Evolutionary conservation across 2,113 vertebrate genomes (phyloP).

Genomic region (Paracanthobrama guichenoti): DNA sequence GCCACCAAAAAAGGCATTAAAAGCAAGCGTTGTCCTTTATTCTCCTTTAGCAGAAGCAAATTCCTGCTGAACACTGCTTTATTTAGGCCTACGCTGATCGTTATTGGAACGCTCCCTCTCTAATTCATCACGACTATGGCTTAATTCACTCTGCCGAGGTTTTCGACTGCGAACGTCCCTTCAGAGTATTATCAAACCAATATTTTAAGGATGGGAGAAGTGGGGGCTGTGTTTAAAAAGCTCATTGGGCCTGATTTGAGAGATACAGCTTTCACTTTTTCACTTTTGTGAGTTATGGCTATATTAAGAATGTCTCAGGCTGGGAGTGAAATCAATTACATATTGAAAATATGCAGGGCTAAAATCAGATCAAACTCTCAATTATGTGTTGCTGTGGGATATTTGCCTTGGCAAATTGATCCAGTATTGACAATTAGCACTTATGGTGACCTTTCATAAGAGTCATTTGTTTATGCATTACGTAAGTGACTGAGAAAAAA

Average conservation of each 20-base stretch:
- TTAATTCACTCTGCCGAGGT: conserved; percentile 69
- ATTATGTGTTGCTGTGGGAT: conserved; percentile 73
- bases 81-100: conserved; percentile 71
- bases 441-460: conserved; percentile 74
- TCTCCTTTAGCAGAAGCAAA: conserved; percentile 66
- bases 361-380: conserved; percentile 77
- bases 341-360: conserved; percentile 71
- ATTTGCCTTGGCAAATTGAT: conserved; percentile 75
- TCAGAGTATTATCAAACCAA: conserved; percentile 74
- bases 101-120: conserved; percentile 62
- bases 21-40: conserved; percentile 57
- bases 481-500: conserved; percentile 55
- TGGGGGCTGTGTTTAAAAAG: conserved; percentile 39
- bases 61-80: conserved; percentile 62
- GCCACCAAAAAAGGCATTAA: conserved; percentile 64
- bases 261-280: conserved; percentile 69
- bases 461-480: conserved; percentile 58
- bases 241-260: conserved; percentile 55
- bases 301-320: conserved; percentile 78
- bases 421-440: conserved; percentile 78
- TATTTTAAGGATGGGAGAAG: conserved; percentile 69
- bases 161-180: conserved; percentile 68
- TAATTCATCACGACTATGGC: conserved; percentile 72
- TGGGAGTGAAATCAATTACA: conserved; percentile 72
- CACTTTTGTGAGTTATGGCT: conserved; percentile 72